Conservation (phyloP, 2,113 vertebrate genomes). For the Alexandromys fortis region DNA sequence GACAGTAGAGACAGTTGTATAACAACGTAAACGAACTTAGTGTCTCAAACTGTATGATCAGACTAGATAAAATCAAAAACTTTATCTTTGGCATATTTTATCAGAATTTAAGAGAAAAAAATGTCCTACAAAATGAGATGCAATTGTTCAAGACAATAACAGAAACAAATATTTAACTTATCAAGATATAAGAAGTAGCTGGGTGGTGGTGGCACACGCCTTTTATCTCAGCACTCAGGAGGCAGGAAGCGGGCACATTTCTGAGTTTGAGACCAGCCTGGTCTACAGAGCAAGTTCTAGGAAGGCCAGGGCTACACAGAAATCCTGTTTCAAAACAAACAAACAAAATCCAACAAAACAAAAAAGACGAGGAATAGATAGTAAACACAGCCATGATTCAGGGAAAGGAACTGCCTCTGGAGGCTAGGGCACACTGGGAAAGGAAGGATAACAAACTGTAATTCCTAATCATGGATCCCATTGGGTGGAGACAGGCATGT, state of each 20-base stretch:
- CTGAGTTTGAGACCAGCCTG: neutral
- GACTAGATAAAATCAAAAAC: neutral
- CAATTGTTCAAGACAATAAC: neutral
- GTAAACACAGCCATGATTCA: neutral
- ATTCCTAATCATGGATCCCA: neutral
- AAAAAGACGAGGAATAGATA: neutral
- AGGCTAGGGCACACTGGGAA: neutral
- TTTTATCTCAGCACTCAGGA: neutral
- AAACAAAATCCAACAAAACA: neutral
- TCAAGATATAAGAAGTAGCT: neutral
- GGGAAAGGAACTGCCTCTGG: neutral
- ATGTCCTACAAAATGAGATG: neutral
- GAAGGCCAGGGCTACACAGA: neutral
- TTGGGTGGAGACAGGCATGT: neutral
- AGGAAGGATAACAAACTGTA: neutral
- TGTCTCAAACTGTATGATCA: neutral
- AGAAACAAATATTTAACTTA: neutral
- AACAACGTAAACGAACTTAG: neutral
- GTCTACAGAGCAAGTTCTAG: neutral
- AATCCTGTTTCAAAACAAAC: neutral
- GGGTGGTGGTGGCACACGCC: neutral
- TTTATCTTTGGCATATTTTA: neutral
- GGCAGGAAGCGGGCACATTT: neutral
- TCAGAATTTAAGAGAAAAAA: slow-evolving; percentile 12
- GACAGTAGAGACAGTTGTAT: neutral